Percentiles rank a stretch among this genome's conserved stretches.
Conservation (phyloP, 2,797 vertebrate genomes). For the Anguilla pacifica region DNA sequence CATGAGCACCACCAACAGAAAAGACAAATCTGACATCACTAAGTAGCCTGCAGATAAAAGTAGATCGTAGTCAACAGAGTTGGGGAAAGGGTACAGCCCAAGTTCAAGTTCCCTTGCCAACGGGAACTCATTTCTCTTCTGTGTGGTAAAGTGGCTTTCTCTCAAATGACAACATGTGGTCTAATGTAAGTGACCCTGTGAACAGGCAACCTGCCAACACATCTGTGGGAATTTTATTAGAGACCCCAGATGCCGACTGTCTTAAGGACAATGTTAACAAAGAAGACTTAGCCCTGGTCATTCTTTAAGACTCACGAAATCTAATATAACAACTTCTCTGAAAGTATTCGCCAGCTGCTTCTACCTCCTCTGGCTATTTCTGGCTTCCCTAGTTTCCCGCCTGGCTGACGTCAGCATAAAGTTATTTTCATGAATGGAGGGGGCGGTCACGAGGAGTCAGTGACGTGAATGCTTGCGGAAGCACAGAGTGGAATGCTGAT, state of each 20-base stretch:
- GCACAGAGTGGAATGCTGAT: conserved; percentile 80
- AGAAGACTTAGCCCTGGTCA: not conserved
- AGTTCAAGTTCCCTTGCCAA: not conserved
- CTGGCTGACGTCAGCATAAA: conserved; percentile 79
- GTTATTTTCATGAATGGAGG: conserved; percentile 90
- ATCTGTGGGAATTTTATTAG: not conserved
- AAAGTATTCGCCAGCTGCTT: conserved; percentile 63
- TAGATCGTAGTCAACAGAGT: not conserved
- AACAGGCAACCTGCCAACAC: not conserved
- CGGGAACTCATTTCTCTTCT: not conserved
- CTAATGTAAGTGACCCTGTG: not conserved
- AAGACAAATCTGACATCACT: not conserved
- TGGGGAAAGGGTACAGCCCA: not conserved
- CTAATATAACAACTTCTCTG: conserved; percentile 63
- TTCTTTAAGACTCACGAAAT: conserved; percentile 30
- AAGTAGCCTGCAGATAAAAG: not conserved
- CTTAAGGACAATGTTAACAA: not conserved
- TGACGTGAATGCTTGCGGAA: conserved; percentile 84
- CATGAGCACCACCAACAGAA: not conserved
- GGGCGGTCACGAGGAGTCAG: conserved; percentile 80
- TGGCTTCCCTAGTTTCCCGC: conserved; percentile 60
- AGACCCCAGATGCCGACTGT: not conserved
- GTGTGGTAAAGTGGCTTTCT: not conserved
- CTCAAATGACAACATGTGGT: not conserved
- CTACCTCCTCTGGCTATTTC: conserved; percentile 71